Base-by-base conservation (phyloP, 1,140 invertebrate genomes). In the Asobara japonica region DNA sequence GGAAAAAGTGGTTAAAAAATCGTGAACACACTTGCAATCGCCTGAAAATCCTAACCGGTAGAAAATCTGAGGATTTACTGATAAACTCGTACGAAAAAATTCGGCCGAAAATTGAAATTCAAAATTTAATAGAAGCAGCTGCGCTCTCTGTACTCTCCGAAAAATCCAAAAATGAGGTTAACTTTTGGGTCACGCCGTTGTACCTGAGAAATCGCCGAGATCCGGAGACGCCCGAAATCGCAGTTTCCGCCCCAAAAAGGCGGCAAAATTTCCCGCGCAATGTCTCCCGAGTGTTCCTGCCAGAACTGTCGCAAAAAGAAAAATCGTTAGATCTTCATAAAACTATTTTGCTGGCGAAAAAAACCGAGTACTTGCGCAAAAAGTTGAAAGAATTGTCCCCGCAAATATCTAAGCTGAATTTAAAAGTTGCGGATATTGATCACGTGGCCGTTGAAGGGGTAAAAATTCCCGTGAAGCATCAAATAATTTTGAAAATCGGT, bases 281-380 rank as follows among this genome's bases (percentile, higher is more conserved):
- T 3, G 74, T 88, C 4, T 83, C 85, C 61, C 82, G 87, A 71
- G 77, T 89, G 36, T 85, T 79, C 22, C 73, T 88, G 5, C 88
- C 89, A 0, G 65, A 74, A 3, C 72, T 83, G 11, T 86, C 87
- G 2, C 71, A 74, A 60, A 78, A 84, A 68, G 79, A 85, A 68
- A 86, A 81, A 13, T 22, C 36, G 27, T 11, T 80, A 2, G 1
- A 18, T 18, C 10, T 29, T 36, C 11, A 69, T 0, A 61, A 16
- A 0, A 22, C 68, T 0, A 75, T 69, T 10, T 45, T 38, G 1
- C 31, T 68, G 1, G 20, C 10, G 78, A 67, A 76, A 5, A 36
- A 60, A 0, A 79, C 62, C n/a, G 36, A 64, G 0, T 82, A 83
- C 20, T 45, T 80, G 0, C 65, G 16, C 10, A 74, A 65, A 30